These are phyloP conservation scores for Grantiella picta DNA, from an alignment of 2,113 vertebrate genomes.

Conservation along the genomic window DNA sequence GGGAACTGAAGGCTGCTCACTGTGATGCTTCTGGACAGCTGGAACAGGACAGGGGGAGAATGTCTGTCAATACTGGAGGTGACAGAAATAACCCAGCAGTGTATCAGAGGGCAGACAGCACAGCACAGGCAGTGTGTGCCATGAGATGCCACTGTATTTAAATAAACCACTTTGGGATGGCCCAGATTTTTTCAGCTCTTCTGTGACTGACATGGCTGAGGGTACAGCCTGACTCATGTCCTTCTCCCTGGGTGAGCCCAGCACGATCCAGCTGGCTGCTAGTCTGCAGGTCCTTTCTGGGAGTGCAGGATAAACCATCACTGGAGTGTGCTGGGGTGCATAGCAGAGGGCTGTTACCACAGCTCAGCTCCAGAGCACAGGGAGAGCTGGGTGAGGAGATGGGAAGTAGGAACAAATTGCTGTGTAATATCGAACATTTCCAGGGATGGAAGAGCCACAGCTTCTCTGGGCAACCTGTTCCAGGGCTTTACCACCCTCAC, in stretches of 20 bases:
- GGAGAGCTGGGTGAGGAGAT: not conserved
- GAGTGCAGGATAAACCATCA: not conserved
- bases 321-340: not conserved
- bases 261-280: accelerated
- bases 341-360: not conserved
- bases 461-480: not conserved
- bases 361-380: not conserved
- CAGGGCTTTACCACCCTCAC: not conserved
- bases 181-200: not conserved
- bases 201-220: not conserved
- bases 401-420: too few species aligned
- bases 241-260: not conserved
- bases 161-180: not conserved
- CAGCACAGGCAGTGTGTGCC: not conserved
- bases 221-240: not conserved
- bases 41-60: not conserved
- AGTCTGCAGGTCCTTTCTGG: not conserved
- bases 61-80: not conserved
- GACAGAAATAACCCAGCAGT: constrained; percentile 21
- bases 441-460: not conserved
- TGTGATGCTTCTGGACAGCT: constrained; percentile 45
- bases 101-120: not conserved
- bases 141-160: not conserved
- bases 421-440: not conserved
- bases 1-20: not conserved